Evolutionary conservation across 1,140 invertebrate genomes (phyloP).

Genomic region (Trinorchestia longiramus): DNA sequence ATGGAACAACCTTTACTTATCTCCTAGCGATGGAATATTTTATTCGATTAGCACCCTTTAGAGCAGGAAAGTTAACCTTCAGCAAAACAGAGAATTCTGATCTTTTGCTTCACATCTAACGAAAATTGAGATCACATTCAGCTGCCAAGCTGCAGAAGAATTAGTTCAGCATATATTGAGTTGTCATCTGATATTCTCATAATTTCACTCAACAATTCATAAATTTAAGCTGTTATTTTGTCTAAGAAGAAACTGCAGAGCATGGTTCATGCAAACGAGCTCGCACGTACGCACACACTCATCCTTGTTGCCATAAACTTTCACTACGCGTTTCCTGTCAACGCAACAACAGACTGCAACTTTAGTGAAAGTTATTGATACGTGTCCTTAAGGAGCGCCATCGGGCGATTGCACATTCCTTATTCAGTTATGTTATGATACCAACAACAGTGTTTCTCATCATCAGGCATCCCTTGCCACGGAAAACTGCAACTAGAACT

Average conservation of each 20-base stretch:
- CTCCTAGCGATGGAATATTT: background rate
- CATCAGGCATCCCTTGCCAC: background rate
- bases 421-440: constrained; percentile 45
- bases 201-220: background rate
- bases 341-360: constrained; percentile 1
- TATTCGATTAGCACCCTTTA: background rate
- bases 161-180: background rate
- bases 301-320: constrained; percentile 24
- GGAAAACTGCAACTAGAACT: background rate
- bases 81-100: background rate
- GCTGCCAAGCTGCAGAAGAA: background rate
- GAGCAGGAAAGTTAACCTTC: background rate
- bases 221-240: background rate
- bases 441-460: background rate
- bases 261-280: background rate
- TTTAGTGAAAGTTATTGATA: constrained; percentile 50
- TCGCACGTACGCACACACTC: background rate
- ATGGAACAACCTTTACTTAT: background rate
- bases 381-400: background rate
- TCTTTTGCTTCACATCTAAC: background rate
- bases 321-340: background rate
- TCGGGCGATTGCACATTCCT: background rate
- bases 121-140: background rate
- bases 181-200: background rate
- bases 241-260: background rate